phyloP scores from a whole-genome alignment of 2,113 vertebrate species.

The Sylvicapra grimmia region DNA sequence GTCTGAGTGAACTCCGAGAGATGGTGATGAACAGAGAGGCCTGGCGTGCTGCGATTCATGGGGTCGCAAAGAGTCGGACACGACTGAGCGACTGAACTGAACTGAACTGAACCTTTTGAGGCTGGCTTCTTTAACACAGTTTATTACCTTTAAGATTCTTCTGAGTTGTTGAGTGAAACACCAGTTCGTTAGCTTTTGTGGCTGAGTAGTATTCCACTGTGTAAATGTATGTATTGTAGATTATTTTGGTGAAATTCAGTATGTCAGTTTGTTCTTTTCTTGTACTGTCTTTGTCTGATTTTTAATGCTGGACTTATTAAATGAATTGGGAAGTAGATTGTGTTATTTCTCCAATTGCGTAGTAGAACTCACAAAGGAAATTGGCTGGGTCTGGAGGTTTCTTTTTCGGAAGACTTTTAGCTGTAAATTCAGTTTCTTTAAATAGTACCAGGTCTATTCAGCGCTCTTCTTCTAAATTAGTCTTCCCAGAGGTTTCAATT shows the following conservation, averaged over 20 bases:
- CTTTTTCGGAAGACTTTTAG: constrained; percentile 2
- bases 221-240: not conserved
- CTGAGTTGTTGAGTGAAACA: not conserved
- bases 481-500: constrained; percentile 1
- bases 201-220: not conserved
- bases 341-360: not conserved
- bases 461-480: not conserved
- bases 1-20: too few relatives aligned
- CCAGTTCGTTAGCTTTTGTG: not conserved
- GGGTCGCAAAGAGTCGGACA: too few relatives aligned
- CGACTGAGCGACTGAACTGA: too few relatives aligned
- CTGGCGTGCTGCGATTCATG: too few relatives aligned
- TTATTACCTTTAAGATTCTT: not conserved
- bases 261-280: not conserved
- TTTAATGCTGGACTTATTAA: not conserved
- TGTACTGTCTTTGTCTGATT: not conserved
- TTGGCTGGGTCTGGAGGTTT: not conserved
- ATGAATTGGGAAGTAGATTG: not conserved
- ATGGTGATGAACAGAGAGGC: too few relatives aligned
- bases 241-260: not conserved
- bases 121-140: not conserved
- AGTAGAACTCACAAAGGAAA: constrained; percentile 36
- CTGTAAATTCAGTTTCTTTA: not conserved
- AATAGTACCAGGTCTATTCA: not conserved
- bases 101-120: not conserved